A percentile compares a stretch with the other conserved stretches of the same genome.
phyloP scores from a whole-genome alignment of 53 echinoderm and acorn worm genomes.

The Pentamera pediparva region DNA sequence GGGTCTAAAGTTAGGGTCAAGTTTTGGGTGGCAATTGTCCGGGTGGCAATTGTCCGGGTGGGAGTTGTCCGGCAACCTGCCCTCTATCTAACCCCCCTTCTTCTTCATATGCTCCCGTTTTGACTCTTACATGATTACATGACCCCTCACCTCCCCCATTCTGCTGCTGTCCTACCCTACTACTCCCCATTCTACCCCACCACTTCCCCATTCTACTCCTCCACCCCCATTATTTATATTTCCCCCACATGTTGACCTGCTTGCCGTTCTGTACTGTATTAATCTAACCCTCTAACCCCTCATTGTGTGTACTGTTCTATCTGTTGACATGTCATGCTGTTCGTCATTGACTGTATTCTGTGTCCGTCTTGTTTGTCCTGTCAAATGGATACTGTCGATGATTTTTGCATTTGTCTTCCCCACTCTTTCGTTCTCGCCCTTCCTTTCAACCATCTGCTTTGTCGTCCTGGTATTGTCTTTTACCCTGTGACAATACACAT shows the following conservation, averaged over 20 bases:
- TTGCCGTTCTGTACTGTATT: no score
- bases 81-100: no score
- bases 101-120: no score
- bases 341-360: not conserved
- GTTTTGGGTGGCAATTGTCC: no score
- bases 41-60: no score
- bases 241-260: not conserved
- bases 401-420: not conserved
- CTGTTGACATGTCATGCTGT: not conserved
- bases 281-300: no score
- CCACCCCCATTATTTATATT: not conserved
- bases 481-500: no score
- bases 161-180: not conserved
- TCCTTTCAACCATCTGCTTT: not conserved
- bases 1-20: no score
- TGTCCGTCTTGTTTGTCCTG: not conserved
- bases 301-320: not conserved
- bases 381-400: not conserved
- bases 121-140: no score
- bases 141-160: no score
- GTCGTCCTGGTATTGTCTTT: no score
- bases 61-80: no score
- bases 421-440: not conserved
- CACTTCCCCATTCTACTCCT: not conserved
- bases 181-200: not conserved